Percentiles rank a stretch among this genome's conserved stretches.
phyloP scores from a whole-genome alignment of 2,797 vertebrate species.

The Delichon dasypus region DNA sequence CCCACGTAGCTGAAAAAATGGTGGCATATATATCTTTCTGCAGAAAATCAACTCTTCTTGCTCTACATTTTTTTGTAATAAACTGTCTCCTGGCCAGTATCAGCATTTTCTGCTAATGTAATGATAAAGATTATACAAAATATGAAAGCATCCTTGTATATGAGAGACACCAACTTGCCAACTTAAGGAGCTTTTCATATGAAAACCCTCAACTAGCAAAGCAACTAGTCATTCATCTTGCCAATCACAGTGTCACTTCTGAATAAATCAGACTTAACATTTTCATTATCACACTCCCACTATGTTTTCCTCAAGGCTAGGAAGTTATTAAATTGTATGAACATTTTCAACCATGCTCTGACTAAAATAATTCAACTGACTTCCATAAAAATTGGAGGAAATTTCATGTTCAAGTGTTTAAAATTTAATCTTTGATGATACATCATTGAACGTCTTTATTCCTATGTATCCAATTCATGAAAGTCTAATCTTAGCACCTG shows the following conservation, averaged over 20 bases:
- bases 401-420: background rate
- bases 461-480: background rate
- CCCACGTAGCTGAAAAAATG: background rate
- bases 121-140: background rate
- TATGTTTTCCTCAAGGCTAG: slow-evolving; percentile 38
- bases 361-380: background rate
- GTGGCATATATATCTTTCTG: background rate
- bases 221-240: slow-evolving; percentile 24
- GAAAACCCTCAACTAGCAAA: background rate
- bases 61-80: background rate
- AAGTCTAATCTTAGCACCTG: background rate
- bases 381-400: background rate
- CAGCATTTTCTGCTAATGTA: background rate
- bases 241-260: slow-evolving; percentile 25
- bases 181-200: background rate
- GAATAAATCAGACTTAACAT: slow-evolving; percentile 37
- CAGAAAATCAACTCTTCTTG: background rate
- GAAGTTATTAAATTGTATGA: slow-evolving; percentile 21
- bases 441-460: background rate
- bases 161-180: background rate
- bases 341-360: background rate
- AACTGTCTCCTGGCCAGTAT: background rate
- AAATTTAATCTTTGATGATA: background rate
- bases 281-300: slow-evolving; percentile 28
- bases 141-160: background rate